Base-by-base conservation (phyloP, 2,888 invertebrate genomes). In the Lissocephala sabroskyi region DNA sequence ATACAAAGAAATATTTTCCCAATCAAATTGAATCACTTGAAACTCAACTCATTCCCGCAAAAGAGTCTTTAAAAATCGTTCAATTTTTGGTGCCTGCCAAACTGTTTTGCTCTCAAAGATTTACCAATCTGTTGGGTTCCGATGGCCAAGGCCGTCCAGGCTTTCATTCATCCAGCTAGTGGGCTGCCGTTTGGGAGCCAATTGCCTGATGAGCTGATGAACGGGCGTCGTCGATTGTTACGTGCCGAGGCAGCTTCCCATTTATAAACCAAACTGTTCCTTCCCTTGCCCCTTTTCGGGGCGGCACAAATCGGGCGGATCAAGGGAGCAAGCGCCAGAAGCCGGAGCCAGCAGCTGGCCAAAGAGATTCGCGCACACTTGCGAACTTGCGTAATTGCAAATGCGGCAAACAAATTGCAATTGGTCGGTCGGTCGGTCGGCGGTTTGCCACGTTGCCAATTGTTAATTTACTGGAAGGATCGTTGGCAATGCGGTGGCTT, bases 401-500 rank as follows among this genome's bases (percentile, higher is more conserved):
- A 56, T 61, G 62, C 46, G 53, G 56, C 53, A 65, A 65, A 49
- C 64, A 64, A 64, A 64, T 65, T 65, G 62, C 56, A 53, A 49
- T 52, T 42, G 58, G 49, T 47, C 41, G 44, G 53, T 35, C 58
- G 44, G 39, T 33, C 29, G 32, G 17, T 26, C 40, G 11, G 7
- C 1, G 0, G 19, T 23, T 35, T 45, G 30, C 10, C 10, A 35
- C 68, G 65, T 71, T 66, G 49, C 64, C 63, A 68, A 74, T 74
- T 62, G 74, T 59, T 70, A 63, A 73, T 76, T 70, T 75, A 73
- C 53, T 54, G 63, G 13, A 23, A 23, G 6, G 33, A 62, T 35
- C 56, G 37, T 18, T 37, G n/a, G 17, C 19, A 18, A n/a, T 26
- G 37, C 45, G 41, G 40, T 41, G 13, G 41, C 40, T 41, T n/a